Base-by-base conservation (phyloP, 2,888 invertebrate genomes). In the Drosophila paracracens region DNA sequence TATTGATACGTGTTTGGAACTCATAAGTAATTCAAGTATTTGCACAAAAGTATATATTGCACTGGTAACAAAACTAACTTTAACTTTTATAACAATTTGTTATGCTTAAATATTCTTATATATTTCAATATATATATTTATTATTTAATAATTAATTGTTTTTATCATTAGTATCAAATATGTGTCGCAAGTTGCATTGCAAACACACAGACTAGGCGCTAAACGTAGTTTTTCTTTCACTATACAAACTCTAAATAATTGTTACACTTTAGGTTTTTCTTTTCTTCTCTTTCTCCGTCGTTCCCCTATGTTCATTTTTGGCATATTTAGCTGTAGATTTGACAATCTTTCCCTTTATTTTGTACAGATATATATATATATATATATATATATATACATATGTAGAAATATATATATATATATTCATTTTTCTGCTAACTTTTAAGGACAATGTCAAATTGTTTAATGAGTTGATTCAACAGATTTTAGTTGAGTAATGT, bases 311-410 rank as follows among this genome's bases (percentile, higher is more conserved):
- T 70, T 79, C 71, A 76, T 89, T 89, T 91, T 92, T 92, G 92
- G 91, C 89, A 92, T 91, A 90, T 91, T 92, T 92, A 92, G 92
- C 92, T 92, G 92, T 92, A 92, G 92, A 91, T 84, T 88, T 82
- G 91, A 90, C 91, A 82, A 82, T 88, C 88, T 72, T 77, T 65
- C 57, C 62, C 62, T 76, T 64, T 51, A 53, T 54, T 82, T 84
- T 89, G 85, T 89, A 85, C 83, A 84, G 82, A 78, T 70, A 33
- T 43, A 59, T 54, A 18, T 54, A 18, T 53, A 52, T 33, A 33
- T 53, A 52, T 33, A 33, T 43, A n/a, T 50, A 18, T 4, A 27
- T 29, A 21, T 16, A 29, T 51, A 31, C n/a, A 40, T 40, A 43
- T 43, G 3, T 51, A 10, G 0, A 27, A 5, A 21, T 21, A 33